phyloP scores from a whole-genome alignment of 2,888 invertebrate genomes.

The Eucera pruinosa region DNA sequence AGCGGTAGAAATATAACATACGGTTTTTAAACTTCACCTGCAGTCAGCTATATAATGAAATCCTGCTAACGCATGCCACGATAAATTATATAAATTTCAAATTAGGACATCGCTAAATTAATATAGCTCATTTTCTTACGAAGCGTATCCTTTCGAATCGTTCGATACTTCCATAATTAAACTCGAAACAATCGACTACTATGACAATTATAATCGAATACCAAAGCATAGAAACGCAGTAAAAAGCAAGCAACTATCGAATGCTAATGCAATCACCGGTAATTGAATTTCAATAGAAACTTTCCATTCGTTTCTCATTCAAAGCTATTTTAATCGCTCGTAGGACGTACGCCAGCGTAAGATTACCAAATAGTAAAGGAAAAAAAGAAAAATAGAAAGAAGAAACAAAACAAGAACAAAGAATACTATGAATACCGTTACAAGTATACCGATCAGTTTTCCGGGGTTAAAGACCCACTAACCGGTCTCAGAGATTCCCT shows the following conservation, averaged over 20 bases:
- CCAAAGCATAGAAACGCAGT: slow-evolving; percentile 16
- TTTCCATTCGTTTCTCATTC: slow-evolving; percentile 43
- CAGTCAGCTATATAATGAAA: too few species aligned
- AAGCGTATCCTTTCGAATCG: slow-evolving; percentile 2
- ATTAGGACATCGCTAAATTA: slow-evolving; percentile 27
- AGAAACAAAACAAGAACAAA: not conserved
- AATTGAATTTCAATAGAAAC: slow-evolving; percentile 56
- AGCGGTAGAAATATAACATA: too few species aligned
- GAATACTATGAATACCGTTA: slow-evolving; percentile 26
- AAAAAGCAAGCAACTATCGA: slow-evolving; percentile 12
- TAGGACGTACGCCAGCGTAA: not conserved
- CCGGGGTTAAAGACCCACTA: slow-evolving; percentile 60
- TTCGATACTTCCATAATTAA: slow-evolving; percentile 32
- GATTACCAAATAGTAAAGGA: not conserved
- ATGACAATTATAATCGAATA: slow-evolving; percentile 22
- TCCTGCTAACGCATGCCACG: not conserved
- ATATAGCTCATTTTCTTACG: not conserved
- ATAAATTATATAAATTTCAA: slow-evolving; percentile 48
- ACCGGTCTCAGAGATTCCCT: slow-evolving; percentile 50
- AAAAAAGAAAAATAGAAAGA: not conserved
- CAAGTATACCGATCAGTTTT: slow-evolving; percentile 38
- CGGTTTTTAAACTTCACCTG: not conserved
- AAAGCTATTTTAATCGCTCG: slow-evolving; percentile 40
- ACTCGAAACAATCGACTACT: slow-evolving; percentile 1
- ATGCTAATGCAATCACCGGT: slow-evolving; percentile 44